phyloP scores from a whole-genome alignment of 2,888 invertebrate species.

The Adineta ricciae region DNA sequence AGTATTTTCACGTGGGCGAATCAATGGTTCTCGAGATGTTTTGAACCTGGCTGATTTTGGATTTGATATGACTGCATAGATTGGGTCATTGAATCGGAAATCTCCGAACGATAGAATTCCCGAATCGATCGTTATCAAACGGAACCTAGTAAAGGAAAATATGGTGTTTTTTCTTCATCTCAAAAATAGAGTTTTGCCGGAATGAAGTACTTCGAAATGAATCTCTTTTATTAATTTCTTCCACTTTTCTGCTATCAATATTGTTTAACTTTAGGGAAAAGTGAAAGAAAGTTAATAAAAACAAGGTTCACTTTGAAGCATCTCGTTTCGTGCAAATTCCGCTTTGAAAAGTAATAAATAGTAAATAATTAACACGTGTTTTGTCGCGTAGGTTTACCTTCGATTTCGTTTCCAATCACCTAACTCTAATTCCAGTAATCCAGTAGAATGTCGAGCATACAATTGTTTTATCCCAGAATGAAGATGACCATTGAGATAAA shows the following conservation, averaged over 20 bases:
- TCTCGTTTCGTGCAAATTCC: too few relatives aligned
- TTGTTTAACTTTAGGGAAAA: too few relatives aligned
- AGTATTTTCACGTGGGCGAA: conserved; percentile 61
- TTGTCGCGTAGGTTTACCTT: conserved; percentile 58
- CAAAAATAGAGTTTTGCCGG: too few relatives aligned
- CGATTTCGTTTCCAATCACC: conserved; percentile 85
- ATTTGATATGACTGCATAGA: conserved; percentile 71
- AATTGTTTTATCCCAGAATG: conserved; percentile 71
- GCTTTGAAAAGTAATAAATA: too few relatives aligned
- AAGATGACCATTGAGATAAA: conserved; percentile 78
- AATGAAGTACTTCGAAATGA: too few relatives aligned
- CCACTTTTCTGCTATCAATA: too few relatives aligned
- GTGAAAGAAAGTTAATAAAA: too few relatives aligned
- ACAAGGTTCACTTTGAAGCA: too few relatives aligned
- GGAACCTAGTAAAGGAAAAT: conserved; percentile 55
- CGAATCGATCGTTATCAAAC: conserved; percentile 24
- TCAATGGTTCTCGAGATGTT: conserved; percentile 62
- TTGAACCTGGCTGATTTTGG: conserved; percentile 72
- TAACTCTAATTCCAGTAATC: conserved; percentile 74
- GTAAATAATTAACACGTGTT: too few relatives aligned
- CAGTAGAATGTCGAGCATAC: conserved; percentile 70
- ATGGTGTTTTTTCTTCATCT: too few relatives aligned
- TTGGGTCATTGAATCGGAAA: conserved; percentile 53
- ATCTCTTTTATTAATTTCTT: too few relatives aligned
- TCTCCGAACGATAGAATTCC: conserved; percentile 62